Base-by-base conservation (phyloP, 2,888 invertebrate genomes). In the Pollenia labialis region DNA sequence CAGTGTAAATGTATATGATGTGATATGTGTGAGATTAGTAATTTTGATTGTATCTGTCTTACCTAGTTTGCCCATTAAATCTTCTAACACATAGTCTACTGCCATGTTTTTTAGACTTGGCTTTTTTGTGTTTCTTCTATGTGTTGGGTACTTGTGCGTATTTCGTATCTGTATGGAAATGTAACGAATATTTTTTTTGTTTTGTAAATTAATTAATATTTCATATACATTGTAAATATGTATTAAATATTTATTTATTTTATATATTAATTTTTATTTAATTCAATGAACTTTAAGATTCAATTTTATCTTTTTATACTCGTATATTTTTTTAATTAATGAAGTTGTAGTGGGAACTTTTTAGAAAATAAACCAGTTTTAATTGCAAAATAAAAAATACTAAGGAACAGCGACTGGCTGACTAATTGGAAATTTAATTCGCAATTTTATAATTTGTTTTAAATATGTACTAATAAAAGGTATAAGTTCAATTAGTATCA, bases 11-110 rank as follows among this genome's bases (percentile, higher is more conserved):
- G 12, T 58, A 18, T 23, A 8, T 52, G 10, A 9, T 50, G 50
- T n/a, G 4, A 32, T 32, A 32, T 50, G 50, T n/a, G 48, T 74
- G 46, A 23, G 1, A 11, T 60, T 23, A 58, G 18, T 40, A 42
- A 4, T 23, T 46, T 54, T 4, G 11, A 12, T 50, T 79, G 10
- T 16, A 52, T 71, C 32, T 32, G 32, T 32, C 93, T 95, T 90
- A 95, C 95, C 95, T 90, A 95, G 93, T 92, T 95, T 95, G 90
- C 95, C 95, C 95, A 95, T 95, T 92, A 95, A 94, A 89, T 95
- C 95, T 91, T 95, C 95, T 79, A 95, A 91, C 44, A 95, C 95
- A 90, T 94, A 94, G 93, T 95, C 95, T 91, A 95, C 95, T 90
- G 95, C 95, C 95, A 95, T 95, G 62, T 89, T 62, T 10, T 40